A percentile compares a stretch with the other conserved stretches of the same genome.
Conservation (phyloP, 2,113 vertebrate species). For the Hypomesus transpacificus region DNA sequence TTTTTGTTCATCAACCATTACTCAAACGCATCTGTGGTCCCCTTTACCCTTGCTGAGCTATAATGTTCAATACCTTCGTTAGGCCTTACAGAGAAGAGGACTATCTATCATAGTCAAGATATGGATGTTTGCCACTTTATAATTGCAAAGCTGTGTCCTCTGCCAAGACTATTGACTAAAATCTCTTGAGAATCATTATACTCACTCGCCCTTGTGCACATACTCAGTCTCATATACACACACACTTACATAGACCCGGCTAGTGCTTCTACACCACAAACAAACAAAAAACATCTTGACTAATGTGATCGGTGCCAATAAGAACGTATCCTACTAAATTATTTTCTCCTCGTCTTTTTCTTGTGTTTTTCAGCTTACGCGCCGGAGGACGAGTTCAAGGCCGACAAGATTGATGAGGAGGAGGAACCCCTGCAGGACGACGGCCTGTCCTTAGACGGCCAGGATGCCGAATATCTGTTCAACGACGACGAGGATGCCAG, state of each 20-base stretch:
- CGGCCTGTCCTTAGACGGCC: conserved; percentile 83
- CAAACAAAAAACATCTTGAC: background rate
- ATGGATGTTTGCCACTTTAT: conserved; percentile 75
- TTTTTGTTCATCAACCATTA: conserved; percentile 47
- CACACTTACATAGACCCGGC: conserved; percentile 3
- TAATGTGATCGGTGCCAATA: conserved; percentile 8
- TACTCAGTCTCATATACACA: conserved; percentile 17
- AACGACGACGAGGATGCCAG: conserved; percentile 85
- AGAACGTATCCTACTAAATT: conserved; percentile 13
- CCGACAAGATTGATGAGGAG: conserved; percentile 83
- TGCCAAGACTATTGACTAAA: conserved; percentile 66
- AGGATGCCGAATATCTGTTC: conserved; percentile 85
- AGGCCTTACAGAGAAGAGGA: conserved; percentile 60
- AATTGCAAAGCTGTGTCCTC: conserved; percentile 65
- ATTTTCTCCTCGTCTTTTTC: conserved; percentile 24
- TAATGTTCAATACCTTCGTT: conserved; percentile 67
- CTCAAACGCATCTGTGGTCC: conserved; percentile 44
- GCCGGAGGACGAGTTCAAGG: conserved; percentile 93
- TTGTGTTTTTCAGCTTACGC: conserved; percentile 87
- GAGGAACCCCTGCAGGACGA: conserved; percentile 86
- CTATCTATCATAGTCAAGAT: conserved; percentile 72
- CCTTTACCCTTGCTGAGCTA: conserved; percentile 60
- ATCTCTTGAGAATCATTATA: conserved; percentile 59
- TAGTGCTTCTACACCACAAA: background rate
- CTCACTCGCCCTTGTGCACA: conserved; percentile 26